Conservation (phyloP, 2,888 invertebrate genomes). For the Beris chalybata region DNA sequence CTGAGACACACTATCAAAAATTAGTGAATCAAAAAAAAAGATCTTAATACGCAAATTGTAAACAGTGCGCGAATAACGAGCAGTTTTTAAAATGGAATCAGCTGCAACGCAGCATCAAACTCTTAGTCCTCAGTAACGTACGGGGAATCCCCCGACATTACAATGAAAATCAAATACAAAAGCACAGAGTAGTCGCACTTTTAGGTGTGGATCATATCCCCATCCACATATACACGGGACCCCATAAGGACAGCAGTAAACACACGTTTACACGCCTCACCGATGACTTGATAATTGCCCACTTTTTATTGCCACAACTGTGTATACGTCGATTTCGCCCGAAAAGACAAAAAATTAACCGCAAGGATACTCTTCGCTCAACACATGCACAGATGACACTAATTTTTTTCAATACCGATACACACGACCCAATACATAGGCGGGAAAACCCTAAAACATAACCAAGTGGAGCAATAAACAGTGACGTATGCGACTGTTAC, state of each 20-base stretch:
- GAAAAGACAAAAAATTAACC: constrained; percentile 24
- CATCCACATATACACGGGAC: no score
- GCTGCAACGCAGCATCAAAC: constrained; percentile 15
- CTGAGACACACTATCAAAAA: no score
- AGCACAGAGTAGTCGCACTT: no score
- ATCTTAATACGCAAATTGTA: constrained; percentile 22
- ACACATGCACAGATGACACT: constrained; percentile 23
- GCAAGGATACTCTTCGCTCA: constrained; percentile 16
- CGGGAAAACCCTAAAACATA: no score
- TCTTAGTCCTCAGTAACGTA: no score
- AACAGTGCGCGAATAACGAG: background rate
- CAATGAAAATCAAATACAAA: no score
- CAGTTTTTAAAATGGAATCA: constrained; percentile 10
- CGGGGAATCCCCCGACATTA: no score
- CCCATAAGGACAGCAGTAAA: constrained; percentile 8
- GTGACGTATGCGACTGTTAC: no score
- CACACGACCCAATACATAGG: no score
- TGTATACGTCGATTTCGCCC: constrained; percentile 18
- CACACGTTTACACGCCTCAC: constrained; percentile 22
- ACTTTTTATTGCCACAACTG: constrained; percentile 29
- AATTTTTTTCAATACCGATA: constrained; percentile 1
- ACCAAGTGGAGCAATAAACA: no score
- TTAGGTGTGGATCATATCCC: no score
- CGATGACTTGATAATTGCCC: constrained; percentile 30
- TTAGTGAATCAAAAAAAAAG: background rate